Conservation (phyloP, 1,140 invertebrate species). For the Lasioglossum albipes region DNA sequence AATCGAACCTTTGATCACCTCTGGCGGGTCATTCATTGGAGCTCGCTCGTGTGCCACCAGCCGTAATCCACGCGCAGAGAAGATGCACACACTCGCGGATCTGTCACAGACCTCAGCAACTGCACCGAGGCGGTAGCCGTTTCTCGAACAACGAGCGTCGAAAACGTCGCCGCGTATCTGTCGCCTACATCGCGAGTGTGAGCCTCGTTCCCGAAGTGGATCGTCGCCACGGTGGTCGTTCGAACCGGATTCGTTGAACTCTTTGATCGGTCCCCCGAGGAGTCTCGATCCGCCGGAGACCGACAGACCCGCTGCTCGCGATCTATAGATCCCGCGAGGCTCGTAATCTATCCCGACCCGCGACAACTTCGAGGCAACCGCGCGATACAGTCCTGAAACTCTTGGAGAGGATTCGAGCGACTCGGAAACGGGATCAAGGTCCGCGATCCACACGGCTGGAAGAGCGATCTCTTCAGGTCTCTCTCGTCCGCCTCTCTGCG, state of each 20-base stretch:
- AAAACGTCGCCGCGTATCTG: conserved; percentile 41
- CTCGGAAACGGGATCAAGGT: background rate
- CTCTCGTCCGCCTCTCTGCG: background rate
- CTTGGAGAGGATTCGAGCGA: background rate
- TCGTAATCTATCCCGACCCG: too few relatives aligned
- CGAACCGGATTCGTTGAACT: too few relatives aligned
- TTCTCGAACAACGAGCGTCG: conserved; percentile 23
- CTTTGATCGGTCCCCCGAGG: background rate
- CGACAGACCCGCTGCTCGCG: background rate
- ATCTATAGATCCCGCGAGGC: background rate
- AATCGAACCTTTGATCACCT: conserved; percentile 2
- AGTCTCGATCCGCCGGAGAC: background rate
- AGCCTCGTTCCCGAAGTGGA: background rate
- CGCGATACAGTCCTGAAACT: background rate
- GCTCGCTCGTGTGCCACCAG: conserved; percentile 4
- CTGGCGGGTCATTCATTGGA: background rate
- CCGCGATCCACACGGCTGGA: background rate
- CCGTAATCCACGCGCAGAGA: background rate
- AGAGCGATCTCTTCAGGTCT: background rate
- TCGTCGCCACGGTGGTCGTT: background rate
- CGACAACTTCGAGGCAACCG: background rate
- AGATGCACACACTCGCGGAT: background rate
- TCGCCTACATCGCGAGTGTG: background rate
- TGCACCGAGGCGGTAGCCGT: background rate
- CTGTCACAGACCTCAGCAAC: background rate